A percentile compares a stretch with the other conserved stretches of the same genome.
phyloP scores from a whole-genome alignment of 2,888 invertebrate species.

The Rhagium mordax region DNA sequence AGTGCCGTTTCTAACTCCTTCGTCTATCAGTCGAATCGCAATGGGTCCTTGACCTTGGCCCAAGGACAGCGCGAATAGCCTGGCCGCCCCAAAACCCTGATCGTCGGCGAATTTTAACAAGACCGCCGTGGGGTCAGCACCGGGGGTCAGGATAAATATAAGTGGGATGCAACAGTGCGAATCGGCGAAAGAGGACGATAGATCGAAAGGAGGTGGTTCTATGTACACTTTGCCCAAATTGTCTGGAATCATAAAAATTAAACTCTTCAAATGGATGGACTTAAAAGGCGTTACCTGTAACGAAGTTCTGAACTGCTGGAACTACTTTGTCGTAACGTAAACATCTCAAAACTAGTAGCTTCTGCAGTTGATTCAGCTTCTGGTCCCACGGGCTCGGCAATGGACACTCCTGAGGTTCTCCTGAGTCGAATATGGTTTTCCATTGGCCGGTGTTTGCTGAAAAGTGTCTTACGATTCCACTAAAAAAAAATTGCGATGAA shows the following conservation, averaged over 20 bases:
- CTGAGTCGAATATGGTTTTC: conserved; percentile 83
- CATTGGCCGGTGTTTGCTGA: conserved; percentile 74
- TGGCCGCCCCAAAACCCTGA: conserved; percentile 85
- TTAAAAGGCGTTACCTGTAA: conserved; percentile 47
- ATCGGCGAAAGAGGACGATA: conserved; percentile 86
- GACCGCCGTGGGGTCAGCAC: conserved; percentile 93
- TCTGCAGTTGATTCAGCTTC: conserved; percentile 79
- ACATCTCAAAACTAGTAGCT: conserved; percentile 84
- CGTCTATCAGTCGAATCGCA: conserved; percentile 88
- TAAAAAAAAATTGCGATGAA: conserved; percentile 56
- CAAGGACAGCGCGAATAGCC: conserved; percentile 86
- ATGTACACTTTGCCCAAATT: conserved; percentile 86
- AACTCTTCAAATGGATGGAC: no score
- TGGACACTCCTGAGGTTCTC: conserved; percentile 80
- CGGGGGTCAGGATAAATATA: conserved; percentile 93
- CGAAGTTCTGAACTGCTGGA: conserved; percentile 78
- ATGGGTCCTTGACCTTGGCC: conserved; percentile 96
- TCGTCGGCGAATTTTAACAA: conserved; percentile 94
- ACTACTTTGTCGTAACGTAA: conserved; percentile 91
- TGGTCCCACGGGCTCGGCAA: conserved; percentile 82
- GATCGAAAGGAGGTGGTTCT: conserved; percentile 92
- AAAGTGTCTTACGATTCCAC: conserved; percentile 80
- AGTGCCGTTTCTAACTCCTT: conserved; percentile 86
- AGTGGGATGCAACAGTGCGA: conserved; percentile 91
- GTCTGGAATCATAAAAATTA: conserved; percentile 68